These are phyloP conservation scores for Melieria picta DNA, from an alignment of 2,888 invertebrate species.

Conservation along the genomic window DNA sequence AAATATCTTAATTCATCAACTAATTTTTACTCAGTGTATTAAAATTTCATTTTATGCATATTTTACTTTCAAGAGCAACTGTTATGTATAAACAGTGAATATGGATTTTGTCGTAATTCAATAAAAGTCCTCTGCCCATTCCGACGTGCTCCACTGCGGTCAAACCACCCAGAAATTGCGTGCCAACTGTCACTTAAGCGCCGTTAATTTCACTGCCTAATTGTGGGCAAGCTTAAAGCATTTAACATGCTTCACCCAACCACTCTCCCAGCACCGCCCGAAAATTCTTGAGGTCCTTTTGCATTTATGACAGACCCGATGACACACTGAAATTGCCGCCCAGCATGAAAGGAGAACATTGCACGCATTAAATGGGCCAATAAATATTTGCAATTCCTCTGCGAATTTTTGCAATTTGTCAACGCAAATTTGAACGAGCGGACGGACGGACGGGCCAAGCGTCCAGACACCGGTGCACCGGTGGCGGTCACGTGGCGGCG, in stretches of 20 bases:
- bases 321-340: not conserved
- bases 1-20: no score
- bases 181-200: constrained; percentile 15
- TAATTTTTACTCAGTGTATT: no score
- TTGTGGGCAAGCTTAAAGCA: constrained; percentile 17
- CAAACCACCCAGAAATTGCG: constrained; percentile 3
- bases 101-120: no score
- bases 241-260: not conserved
- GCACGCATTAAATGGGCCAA: no score
- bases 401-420: not conserved
- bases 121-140: no score
- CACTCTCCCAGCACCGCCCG: not conserved
- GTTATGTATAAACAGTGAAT: no score
- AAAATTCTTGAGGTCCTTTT: no score
- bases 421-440: no score
- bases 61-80: no score
- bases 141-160: no score
- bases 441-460: no score
- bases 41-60: no score
- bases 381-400: not conserved
- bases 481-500: not conserved
- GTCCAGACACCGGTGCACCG: not conserved
- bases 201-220: not conserved
- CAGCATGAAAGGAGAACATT: not conserved
- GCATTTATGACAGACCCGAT: not conserved